Base-by-base conservation (phyloP, 2,113 vertebrate genomes). In the Halcyon senegalensis region DNA sequence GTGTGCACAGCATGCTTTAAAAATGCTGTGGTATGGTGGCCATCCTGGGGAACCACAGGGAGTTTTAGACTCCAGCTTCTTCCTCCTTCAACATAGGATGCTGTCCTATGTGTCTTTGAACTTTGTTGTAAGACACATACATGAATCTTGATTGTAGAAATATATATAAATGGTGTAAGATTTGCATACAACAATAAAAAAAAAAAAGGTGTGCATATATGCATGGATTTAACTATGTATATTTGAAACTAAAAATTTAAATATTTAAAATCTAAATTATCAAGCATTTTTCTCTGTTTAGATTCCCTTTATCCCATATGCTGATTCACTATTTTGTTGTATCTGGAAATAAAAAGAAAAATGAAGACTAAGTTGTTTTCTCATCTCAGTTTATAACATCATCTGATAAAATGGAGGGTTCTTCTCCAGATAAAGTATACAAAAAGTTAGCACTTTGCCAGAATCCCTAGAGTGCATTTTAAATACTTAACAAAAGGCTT, bases 351-450 rank as follows among this genome's bases (percentile, higher is more conserved):
- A 39, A 74, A 94, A 83, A 87, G 8, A 67, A 74, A 91, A 95
- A 83, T 18, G 28, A 70, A 80, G 35, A 78, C 83, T 90, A 93
- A 94, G 66, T 35, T 51, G 25, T 63, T 97, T 96, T 96, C 87
- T 86, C 72, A 50, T 96, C 96, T 97, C 82, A 80, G 59, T 97
- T 96, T 93, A 89, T 78, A 88, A 68, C 77, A 91, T 92, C 77
- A 79, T 93, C 88, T 95, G 93, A 96, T 95, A 97, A 97, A 96
- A 97, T 82, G 56, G 89, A 98, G 96, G 82, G 93, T 98, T 97
- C 78, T 97, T 91, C 93, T 97, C 69, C 28, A 87, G 96, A 92
- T 86, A 97, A 98, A 95, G 84, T 73, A 44, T 85, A 95, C 94
- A 92, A 94, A 96, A 98, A 84, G 84, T 92, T 94, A 98, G 84